Percentiles rank a stretch among this genome's conserved stretches.
Conservation (phyloP, 2,888 invertebrate species). For the Panopea generosa region DNA sequence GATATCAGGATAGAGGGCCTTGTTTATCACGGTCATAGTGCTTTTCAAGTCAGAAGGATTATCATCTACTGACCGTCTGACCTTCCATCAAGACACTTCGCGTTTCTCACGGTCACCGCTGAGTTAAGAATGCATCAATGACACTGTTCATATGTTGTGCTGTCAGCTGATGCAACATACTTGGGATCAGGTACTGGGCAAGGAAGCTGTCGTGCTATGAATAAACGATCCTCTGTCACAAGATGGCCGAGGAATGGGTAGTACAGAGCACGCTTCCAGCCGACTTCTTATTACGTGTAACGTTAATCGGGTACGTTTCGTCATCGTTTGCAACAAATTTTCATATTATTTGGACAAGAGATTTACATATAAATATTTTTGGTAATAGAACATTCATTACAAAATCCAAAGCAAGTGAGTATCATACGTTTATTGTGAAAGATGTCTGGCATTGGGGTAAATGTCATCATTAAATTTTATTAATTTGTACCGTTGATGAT, state of each 20-base stretch:
- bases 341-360: constrained; percentile 82
- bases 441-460: constrained; percentile 83
- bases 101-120: too few relatives aligned
- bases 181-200: constrained; percentile 81
- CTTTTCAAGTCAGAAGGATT: too few relatives aligned
- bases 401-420: constrained; percentile 63
- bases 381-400: background rate
- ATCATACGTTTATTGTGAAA: constrained; percentile 65
- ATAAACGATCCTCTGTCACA: constrained; percentile 83
- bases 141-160: too few relatives aligned
- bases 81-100: too few relatives aligned
- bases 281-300: constrained; percentile 82
- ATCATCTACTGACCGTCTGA: too few relatives aligned
- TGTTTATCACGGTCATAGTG: too few relatives aligned
- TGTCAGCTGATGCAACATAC: too few relatives aligned
- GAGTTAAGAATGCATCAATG: too few relatives aligned
- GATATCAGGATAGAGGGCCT: too few relatives aligned
- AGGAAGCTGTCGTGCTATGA: constrained; percentile 81
- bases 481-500: constrained; percentile 81
- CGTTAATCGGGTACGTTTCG: constrained; percentile 57
- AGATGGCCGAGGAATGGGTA: too few relatives aligned
- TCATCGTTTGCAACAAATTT: constrained; percentile 75
- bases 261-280: too few relatives aligned
- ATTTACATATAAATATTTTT: constrained; percentile 35
- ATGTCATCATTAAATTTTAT: constrained; percentile 81